Base-by-base conservation (phyloP, 2,113 vertebrate genomes). In the Bos javanicus region DNA sequence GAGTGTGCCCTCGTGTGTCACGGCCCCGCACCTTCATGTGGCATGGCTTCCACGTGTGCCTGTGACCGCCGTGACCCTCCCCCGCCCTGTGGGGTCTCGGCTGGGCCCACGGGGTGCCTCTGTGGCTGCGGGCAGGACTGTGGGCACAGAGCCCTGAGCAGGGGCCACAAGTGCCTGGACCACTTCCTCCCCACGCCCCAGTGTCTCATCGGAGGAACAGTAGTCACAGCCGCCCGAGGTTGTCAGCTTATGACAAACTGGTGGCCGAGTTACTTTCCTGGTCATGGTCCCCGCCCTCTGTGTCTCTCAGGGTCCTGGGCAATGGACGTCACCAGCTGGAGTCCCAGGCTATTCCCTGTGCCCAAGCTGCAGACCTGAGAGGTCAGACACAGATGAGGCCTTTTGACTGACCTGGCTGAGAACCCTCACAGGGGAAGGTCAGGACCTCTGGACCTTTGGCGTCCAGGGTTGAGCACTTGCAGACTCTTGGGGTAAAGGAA, bases 341-440 rank as follows among this genome's bases (percentile, higher is more conserved):
- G 48, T 28, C 36, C n/a, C 30, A 56, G 60, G 50, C 36, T 43
- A 30, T 48, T 43, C 59, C 13, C 15, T 39, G 43, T 43, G 48
- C 62, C 30, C 21, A 56, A 13, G 59, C 56, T 74, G 26, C 15
- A 85, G 36, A 81, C 50, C 26, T 4, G 7, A 21, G 50, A 84
- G 71, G 62, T 90, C 80, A 81, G 92, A 92, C 85, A 80, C 43
- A 89, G 46, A 28, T 36, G 64, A 91, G n/a, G 16, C 46, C 60
- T 52, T 25, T 4, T n/a, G 36, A 48, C 56, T 64, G 43, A 36
- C 54, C 19, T 62, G 48, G 9, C 52, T 17, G 4, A 50, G 30
- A 60, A 76, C 52, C n/a, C 54, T 87, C 62, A n/a, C 28, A 17
- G 14, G 6, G 86, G 19, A 36, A 26, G 26, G 62, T 90, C 48